Evolutionary conservation across 2,113 vertebrate species (phyloP).

Genomic region (Uria lomvia): DNA sequence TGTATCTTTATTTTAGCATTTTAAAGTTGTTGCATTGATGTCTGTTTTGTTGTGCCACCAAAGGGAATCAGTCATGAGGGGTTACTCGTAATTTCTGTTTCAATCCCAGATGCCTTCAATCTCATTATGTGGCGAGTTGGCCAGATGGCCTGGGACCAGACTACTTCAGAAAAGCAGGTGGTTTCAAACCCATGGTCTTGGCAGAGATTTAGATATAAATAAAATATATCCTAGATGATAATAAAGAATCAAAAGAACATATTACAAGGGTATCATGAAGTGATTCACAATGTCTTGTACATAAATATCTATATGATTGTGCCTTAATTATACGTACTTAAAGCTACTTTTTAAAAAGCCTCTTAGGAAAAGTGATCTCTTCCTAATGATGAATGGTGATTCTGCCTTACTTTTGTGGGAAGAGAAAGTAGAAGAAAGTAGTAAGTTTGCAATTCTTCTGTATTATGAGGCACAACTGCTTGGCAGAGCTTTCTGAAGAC

Average conservation of each 20-base stretch:
- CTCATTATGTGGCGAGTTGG: neutral
- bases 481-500: neutral
- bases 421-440: neutral
- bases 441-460: neutral
- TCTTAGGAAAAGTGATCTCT: neutral
- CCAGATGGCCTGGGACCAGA: neutral
- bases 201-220: neutral
- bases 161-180: neutral
- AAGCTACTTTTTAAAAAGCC: neutral
- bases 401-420: neutral
- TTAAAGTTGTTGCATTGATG: neutral
- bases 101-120: neutral
- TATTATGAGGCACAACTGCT: neutral
- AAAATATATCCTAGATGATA: neutral
- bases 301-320: neutral
- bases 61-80: neutral
- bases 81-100: neutral
- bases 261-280: neutral
- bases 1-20: neutral
- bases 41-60: neutral
- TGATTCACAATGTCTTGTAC: neutral
- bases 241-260: neutral
- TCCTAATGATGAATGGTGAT: neutral
- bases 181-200: neutral
- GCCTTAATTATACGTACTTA: neutral